Evolutionary conservation across 2,888 invertebrate species (phyloP), one percentile per base, ranked within the genome.

Genomic region (Torymus aiolomorphi): DNA sequence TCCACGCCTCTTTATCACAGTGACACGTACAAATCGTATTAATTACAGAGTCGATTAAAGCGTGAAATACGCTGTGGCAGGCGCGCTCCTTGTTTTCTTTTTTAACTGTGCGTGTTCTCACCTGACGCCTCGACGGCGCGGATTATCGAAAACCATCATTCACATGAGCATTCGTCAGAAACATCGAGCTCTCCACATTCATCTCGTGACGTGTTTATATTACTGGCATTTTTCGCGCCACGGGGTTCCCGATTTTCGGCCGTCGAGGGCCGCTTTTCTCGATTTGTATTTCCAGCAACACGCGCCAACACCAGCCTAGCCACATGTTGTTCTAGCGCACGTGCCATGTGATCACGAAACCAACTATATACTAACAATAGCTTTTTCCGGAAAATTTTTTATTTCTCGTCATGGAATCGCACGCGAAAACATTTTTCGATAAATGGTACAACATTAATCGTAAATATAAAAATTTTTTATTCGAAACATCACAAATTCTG

Each of bases 1-100:
- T 71, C 16, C 73, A 78, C 72, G 73, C 62, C 78, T 62, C 59
- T 80, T 80, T 72, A 76, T 80, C 80, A 80, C n/a, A 54, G 11
- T 61, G 76, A 72, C 76, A 56, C 51, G 2, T 67, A 80, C 76
- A 80, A 80, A 80, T 80, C 80, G 51, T n/a, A 66, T 66, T 56
- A 76, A 80, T 80, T 76, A 67, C 61, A 3, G 18, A 42, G n/a
- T 16, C 49, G n/a, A 56, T 67, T 56, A 49, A 54, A 66, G 61
- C 56, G 72, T 71, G 66, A 71, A 80, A 72, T 75, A 59, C 12
- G 31, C 20, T 42, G 61, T 18, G 13, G 12, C n/a, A n/a, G 69
- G n/a, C n/a, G 61, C 54, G n/a, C 67, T 56, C 52, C 18, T 11
- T 20, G 13, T 76, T 18, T 71, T 62, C 49, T 63, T 20, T 59